phyloP scores from a whole-genome alignment of 2,797 vertebrate species.

The Balearica regulorum region DNA sequence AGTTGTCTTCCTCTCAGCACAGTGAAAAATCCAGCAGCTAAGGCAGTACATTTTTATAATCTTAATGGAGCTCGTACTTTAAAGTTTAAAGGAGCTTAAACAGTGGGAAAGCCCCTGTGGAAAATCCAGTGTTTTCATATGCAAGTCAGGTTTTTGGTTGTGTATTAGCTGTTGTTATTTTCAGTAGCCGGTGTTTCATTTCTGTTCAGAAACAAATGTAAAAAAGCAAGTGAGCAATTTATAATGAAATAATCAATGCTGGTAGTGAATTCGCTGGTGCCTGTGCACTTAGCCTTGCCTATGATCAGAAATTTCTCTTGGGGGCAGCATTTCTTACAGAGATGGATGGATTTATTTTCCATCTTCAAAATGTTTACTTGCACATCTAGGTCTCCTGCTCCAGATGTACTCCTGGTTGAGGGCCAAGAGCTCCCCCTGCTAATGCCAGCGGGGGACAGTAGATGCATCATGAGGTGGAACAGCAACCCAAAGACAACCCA shows the following conservation, averaged over 20 bases:
- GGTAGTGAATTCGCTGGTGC: constrained; percentile 8
- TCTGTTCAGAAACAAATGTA: constrained; percentile 48
- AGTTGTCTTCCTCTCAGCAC: neutral
- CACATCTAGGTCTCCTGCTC: neutral
- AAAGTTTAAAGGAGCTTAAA: constrained; percentile 50
- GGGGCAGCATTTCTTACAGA: constrained; percentile 64
- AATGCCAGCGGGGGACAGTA: neutral
- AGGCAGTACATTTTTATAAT: constrained; percentile 20
- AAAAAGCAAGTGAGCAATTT: constrained; percentile 52
- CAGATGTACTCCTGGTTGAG: neutral
- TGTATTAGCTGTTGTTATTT: constrained; percentile 46
- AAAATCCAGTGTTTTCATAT: constrained; percentile 54
- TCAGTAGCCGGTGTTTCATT: constrained; percentile 46
- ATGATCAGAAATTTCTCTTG: constrained; percentile 62
- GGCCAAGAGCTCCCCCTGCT: neutral
- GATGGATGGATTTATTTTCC: constrained; percentile 60
- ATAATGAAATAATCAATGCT: constrained; percentile 57
- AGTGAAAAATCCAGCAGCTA: constrained; percentile 2
- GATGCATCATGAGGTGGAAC: neutral
- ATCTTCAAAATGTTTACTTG: constrained; percentile 27
- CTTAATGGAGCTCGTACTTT: constrained; percentile 22
- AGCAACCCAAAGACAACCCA: neutral
- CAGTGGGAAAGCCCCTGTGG: constrained; percentile 53
- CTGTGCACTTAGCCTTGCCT: constrained; percentile 47
- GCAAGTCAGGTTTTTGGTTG: constrained; percentile 44